Evolutionary conservation across 2,113 vertebrate genomes (phyloP), one percentile per base, ranked within the genome.

Genomic region (Clarias batrachus): DNA sequence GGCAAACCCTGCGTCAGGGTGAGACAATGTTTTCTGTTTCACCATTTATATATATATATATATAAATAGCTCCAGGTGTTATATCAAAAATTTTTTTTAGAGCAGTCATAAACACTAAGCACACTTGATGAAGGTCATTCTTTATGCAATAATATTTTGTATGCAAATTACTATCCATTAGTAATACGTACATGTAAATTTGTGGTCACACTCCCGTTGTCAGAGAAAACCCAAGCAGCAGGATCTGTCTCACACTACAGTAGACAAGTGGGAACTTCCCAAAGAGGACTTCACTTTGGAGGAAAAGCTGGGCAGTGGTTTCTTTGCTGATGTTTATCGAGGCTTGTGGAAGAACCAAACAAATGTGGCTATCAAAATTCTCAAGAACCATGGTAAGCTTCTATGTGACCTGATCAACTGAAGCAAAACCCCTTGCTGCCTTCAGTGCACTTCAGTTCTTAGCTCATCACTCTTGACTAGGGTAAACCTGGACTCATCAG

Each of bases 281-380:
- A 93, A 91, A 78, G 93, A 95, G 0, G 95, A 97, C 85, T 96
- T 97, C 89, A 92, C 71, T 0, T 89, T 97, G 62, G 90, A 87
- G 79, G 86, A 92, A 85, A 91, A 93, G 89, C 92, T 97, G 77
- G 96, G 96, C 19, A 91, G 90, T 0, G 96, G 96, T 9, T 94
- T 91, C 90, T 97, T 97, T 2, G 93, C 96, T 2, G 91, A 96
- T 0, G 96, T 97, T 82, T 93, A 95, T 68, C 88, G 90, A 6
- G 96, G 96, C 6, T 92, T 88, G 57, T 97, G 96, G 96, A 97
- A 96, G 83, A 92, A 92, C 85, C 83, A 86, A 16, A 94, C 96
- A 25, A 92, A 83, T 0, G 96, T 97, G 14, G 96, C 97, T 59
- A 91, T 97, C 85, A 97, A 97, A 93, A 94, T 95, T 76, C 91